phyloP scores from a whole-genome alignment of 2,113 vertebrate species.

The Castor canadensis region DNA sequence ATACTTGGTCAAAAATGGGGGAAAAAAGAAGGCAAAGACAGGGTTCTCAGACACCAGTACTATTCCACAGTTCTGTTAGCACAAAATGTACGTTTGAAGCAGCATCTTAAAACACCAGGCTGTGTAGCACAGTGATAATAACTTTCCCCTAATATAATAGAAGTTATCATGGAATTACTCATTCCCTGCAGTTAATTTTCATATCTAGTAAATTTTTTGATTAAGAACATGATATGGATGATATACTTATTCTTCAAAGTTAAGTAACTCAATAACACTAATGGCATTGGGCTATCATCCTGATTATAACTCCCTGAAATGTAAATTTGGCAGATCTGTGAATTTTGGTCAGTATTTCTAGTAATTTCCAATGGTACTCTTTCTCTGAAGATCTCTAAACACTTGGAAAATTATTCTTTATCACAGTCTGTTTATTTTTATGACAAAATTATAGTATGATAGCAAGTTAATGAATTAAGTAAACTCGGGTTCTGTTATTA shows the following conservation, averaged over 20 bases:
- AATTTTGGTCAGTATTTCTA: neutral
- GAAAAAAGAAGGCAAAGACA: neutral
- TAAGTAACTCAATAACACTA: neutral
- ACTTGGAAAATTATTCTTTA: conserved; percentile 41
- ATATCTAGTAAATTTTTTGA: neutral
- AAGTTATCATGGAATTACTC: neutral
- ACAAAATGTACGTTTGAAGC: conserved; percentile 46
- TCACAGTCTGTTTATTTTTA: neutral
- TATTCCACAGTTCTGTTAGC: conserved; percentile 55
- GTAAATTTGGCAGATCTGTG: conserved; percentile 53
- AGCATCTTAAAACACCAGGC: neutral
- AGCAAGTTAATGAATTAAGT: neutral
- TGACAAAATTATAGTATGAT: neutral
- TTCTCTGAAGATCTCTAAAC: conserved; percentile 23
- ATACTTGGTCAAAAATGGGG: neutral
- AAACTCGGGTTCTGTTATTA: neutral
- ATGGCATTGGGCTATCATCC: neutral
- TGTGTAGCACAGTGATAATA: neutral
- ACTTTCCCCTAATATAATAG: neutral
- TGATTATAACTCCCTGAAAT: conserved; percentile 46
- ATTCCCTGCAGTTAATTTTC: neutral
- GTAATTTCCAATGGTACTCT: conserved; percentile 18
- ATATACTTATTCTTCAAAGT: conserved; percentile 3
- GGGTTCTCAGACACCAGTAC: conserved; percentile 48
- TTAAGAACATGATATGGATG: neutral